A percentile compares a stretch with the other conserved stretches of the same genome.
Conservation (phyloP, 2,797 vertebrate species). For the Pantherophis alleghaniensis region DNA sequence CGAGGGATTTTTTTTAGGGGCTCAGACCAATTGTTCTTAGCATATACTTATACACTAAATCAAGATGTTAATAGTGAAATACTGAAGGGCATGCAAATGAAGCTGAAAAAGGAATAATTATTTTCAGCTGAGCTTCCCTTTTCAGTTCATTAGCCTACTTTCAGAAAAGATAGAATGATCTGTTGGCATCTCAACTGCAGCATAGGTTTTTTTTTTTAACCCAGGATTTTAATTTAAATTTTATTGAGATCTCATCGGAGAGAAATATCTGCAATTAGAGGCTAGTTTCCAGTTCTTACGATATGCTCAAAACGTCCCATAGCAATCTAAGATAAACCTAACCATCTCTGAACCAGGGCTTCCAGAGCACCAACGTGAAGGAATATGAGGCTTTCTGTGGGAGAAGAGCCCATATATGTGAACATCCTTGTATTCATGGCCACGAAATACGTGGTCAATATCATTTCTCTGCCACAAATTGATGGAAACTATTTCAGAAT, state of each 20-base stretch:
- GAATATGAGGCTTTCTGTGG: not conserved
- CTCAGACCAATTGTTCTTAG: constrained; percentile 42
- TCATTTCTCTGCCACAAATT: not conserved
- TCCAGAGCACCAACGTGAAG: not conserved
- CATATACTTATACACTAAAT: constrained; percentile 48
- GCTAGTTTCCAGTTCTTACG: not conserved
- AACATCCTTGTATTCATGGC: not conserved
- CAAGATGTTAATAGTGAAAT: not conserved
- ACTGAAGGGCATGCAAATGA: constrained; percentile 33
- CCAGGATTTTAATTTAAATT: not conserved
- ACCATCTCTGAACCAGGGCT: not conserved
- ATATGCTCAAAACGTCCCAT: not conserved
- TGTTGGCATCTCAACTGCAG: not conserved
- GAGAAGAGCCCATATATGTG: not conserved
- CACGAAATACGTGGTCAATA: not conserved
- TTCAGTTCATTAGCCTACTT: not conserved
- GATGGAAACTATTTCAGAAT: not conserved
- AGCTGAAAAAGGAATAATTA: constrained; percentile 36
- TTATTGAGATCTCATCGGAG: not conserved
- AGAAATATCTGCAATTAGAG: not conserved
- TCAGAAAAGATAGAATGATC: not conserved
- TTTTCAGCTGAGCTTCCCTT: not conserved
- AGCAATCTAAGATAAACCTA: not conserved
- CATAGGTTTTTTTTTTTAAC: too few species aligned
- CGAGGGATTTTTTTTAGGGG: constrained; percentile 18